A percentile compares a stretch with the other conserved stretches of the same genome.
Conservation (phyloP, 2,888 invertebrate genomes). For the Aphrophora alni region DNA sequence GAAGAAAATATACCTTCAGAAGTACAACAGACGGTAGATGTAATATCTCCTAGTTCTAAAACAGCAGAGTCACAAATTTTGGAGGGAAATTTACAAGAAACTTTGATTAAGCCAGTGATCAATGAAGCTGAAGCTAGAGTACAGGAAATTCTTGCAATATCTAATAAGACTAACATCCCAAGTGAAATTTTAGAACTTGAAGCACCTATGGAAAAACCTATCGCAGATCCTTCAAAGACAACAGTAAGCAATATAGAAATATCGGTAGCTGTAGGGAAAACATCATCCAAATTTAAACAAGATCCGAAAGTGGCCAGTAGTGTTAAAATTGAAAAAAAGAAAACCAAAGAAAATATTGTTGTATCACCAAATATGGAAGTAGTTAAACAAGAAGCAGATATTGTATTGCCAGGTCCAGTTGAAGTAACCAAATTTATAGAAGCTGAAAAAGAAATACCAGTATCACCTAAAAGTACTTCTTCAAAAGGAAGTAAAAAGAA, state of each 20-base stretch:
- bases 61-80: neutral
- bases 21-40: neutral
- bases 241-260: neutral
- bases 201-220: neutral
- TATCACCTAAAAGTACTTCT: constrained; percentile 26
- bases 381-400: constrained; percentile 45
- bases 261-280: neutral
- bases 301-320: constrained; percentile 18
- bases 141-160: neutral
- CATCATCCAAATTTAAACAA: neutral
- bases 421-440: constrained; percentile 54
- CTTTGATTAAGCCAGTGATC: neutral
- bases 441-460: neutral
- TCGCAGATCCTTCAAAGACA: neutral
- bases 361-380: constrained; percentile 49
- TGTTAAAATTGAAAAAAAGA: constrained; percentile 25
- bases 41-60: neutral
- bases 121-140: neutral
- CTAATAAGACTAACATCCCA: neutral
- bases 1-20: neutral
- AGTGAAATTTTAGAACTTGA: neutral
- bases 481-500: constrained; percentile 22
- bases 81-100: neutral
- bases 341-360: constrained; percentile 43
- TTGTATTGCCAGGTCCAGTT: constrained; percentile 47